Conservation (phyloP, 1,140 invertebrate species). For the Zaprionus davidi region DNA sequence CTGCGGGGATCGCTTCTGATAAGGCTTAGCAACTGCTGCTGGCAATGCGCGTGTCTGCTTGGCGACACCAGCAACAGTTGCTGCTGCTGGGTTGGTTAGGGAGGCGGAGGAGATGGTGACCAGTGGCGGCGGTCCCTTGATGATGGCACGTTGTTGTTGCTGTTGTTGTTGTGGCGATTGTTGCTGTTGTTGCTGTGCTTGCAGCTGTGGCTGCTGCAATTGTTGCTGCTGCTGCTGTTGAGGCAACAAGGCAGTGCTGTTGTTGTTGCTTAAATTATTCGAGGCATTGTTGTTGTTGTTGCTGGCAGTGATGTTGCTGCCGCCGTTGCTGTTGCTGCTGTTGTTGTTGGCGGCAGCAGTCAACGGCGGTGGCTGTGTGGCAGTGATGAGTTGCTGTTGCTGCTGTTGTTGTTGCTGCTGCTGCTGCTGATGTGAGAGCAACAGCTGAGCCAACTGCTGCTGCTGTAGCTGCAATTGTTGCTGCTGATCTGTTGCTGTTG, state of each 20-base stretch:
- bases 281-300: conserved; percentile 57
- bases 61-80: conserved; percentile 18
- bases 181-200: conserved; percentile 36
- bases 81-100: conserved; percentile 3
- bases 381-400: conserved; percentile 70
- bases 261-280: conserved; percentile 55
- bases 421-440: conserved; percentile 61
- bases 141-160: conserved; percentile 51
- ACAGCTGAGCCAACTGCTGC: conserved; percentile 63
- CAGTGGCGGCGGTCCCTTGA: conserved; percentile 68
- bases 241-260: conserved; percentile 50
- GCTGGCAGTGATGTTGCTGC: conserved; percentile 34
- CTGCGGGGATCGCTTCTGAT: conserved; percentile 61
- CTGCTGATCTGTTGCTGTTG: conserved; percentile 56
- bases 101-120: conserved; percentile 71
- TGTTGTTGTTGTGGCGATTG: conserved; percentile 48
- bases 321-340: conserved; percentile 46
- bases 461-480: conserved; percentile 63
- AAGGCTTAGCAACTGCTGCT: conserved; percentile 50
- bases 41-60: conserved; percentile 39
- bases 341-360: conserved; percentile 49
- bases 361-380: conserved; percentile 63
- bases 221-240: conserved; percentile 36
- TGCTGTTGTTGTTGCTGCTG: conserved; percentile 43
- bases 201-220: conserved; percentile 28